Evolutionary conservation across 2,888 invertebrate species (phyloP), one percentile per base, ranked within the genome.

Genomic region (Pyrrhosoma nymphula): DNA sequence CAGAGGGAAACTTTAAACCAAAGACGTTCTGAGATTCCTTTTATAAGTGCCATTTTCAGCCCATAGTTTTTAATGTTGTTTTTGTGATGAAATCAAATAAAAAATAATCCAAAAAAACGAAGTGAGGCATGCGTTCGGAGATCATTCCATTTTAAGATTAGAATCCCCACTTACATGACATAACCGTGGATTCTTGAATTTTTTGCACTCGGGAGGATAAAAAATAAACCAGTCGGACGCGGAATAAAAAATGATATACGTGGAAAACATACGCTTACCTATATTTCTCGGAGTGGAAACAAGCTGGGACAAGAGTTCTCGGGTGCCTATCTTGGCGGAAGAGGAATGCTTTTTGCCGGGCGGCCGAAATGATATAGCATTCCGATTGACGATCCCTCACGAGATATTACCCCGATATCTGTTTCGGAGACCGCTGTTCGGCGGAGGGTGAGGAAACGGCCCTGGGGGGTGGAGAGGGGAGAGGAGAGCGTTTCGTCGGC

Each of bases 331-430:
- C 82, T 82, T 35, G 82, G 82, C 82, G 82, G 82, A 82, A 82
- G 82, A 82, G 82, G 82, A 82, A 82, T 35, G 82, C 30, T 82
- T 82, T 82, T 82, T 35, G 82, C 82, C 35, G 18, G 82, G 82
- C 82, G 82, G 82, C 35, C 82, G 82, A 82, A 82, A 82, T 82
- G 30, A 82, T 82, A 35, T 82, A 82, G 82, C 82, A 82, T 82
- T 82, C 82, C 82, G 82, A 82, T 82, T 35, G 82, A 35, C 35
- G 82, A 82, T 82, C 82, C 82, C 26, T 82, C 82, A 82, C 82
- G 82, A 82, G 82, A 82, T 82, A 82, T 82, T 82, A 82, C 82
- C 35, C 82, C 82, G 82, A 82, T 82, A 82, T 82, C 82, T 82
- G 82, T 82, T 82, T 82, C 82, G 82, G 82, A 82, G 82, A 82